Conservation (phyloP, 2,797 vertebrate genomes). For the Podarcis lilfordi region DNA sequence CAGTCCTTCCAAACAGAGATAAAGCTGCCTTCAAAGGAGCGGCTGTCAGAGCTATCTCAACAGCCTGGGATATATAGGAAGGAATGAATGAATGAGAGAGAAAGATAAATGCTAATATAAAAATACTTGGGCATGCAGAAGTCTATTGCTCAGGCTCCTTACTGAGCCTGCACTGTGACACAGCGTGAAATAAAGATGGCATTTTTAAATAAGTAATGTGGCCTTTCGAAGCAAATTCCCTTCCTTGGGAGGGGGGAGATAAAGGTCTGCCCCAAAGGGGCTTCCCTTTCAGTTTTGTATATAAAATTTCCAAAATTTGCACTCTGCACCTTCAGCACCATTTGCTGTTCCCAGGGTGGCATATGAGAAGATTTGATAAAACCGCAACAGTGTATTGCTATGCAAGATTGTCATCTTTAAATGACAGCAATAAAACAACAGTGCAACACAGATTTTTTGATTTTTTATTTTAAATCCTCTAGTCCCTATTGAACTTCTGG, state of each 20-base stretch:
- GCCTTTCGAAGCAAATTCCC: not conserved
- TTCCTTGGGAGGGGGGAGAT: not conserved
- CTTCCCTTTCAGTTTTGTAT: not conserved
- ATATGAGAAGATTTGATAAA: no score
- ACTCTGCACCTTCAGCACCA: no score
- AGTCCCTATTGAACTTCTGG: no score
- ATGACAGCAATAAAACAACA: no score
- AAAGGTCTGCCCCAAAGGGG: not conserved
- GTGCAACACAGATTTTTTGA: no score
- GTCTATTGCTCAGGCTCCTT: not conserved
- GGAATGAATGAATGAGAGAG: not conserved
- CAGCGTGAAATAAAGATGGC: not conserved
- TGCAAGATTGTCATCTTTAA: no score
- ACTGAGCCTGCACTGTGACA: not conserved
- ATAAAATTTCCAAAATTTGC: no score
- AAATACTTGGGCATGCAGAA: not conserved
- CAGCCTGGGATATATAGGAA: not conserved
- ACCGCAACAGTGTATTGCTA: no score
- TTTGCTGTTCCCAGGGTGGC: no score
- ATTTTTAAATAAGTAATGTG: slow-evolving; percentile 20
- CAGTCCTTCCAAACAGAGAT: not conserved
- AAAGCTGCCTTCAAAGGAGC: not conserved
- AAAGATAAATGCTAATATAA: no score
- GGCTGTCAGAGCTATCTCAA: not conserved
- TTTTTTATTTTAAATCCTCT: no score